These are phyloP conservation scores for Zaprionus africanus DNA, from an alignment of 1,140 invertebrate species.

Conservation along the genomic window DNA sequence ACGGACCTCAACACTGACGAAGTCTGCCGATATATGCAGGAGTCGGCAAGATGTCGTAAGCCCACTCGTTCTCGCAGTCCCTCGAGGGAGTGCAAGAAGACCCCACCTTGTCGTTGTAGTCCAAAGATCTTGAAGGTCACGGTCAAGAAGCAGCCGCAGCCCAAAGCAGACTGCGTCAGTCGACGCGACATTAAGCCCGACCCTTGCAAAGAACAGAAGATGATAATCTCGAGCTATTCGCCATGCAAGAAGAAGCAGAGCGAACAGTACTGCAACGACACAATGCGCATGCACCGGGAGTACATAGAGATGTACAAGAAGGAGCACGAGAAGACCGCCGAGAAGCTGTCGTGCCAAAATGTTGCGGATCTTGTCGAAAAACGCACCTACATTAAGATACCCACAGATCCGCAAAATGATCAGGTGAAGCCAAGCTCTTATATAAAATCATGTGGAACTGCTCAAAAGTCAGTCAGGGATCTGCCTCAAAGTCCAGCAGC, in stretches of 20 bases:
- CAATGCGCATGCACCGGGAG: constrained; percentile 21
- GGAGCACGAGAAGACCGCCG: constrained; percentile 27
- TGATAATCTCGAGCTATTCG: not conserved
- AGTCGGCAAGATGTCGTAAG: not conserved
- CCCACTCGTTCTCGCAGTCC: not conserved
- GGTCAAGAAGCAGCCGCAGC: not conserved
- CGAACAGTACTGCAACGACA: not conserved
- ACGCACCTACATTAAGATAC: constrained; percentile 36
- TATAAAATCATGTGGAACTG: not conserved
- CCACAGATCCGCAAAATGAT: not conserved
- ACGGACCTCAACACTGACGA: not conserved
- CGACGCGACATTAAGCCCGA: not conserved
- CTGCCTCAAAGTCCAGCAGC: too few species aligned
- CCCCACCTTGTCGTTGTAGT: not conserved
- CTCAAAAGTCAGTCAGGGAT: too few species aligned
- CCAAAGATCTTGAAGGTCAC: not conserved
- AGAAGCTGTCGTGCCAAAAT: not conserved
- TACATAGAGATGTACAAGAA: constrained; percentile 28
- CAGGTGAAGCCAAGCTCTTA: not conserved
- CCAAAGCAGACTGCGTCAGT: not conserved
- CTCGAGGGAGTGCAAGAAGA: not conserved
- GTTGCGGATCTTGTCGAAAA: not conserved
- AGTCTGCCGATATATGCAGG: not conserved
- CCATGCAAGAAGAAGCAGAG: not conserved
- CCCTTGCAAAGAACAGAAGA: not conserved